Conservation (phyloP, 2,888 invertebrate genomes). For the Sisyra nigra region DNA sequence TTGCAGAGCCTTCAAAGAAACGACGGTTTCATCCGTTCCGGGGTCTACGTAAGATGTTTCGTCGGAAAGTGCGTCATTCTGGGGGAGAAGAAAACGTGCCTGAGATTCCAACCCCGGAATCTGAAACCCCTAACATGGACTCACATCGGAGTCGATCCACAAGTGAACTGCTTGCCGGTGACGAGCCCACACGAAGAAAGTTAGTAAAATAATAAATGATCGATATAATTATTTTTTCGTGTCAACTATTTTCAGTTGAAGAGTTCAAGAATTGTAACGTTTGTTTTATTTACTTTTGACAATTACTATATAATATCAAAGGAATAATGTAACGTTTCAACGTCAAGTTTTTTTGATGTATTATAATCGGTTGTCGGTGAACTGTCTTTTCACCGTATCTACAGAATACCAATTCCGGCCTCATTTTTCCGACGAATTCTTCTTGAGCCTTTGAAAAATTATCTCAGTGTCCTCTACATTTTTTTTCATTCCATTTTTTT, state of each 20-base stretch:
- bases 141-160: constrained; percentile 35
- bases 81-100: constrained; percentile 18
- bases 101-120: constrained; percentile 22
- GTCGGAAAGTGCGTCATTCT: constrained; percentile 24
- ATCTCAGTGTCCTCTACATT: too few relatives aligned
- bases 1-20: constrained; percentile 32
- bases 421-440: too few relatives aligned
- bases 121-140: constrained; percentile 19
- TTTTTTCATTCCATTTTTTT: too few relatives aligned
- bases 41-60: constrained; percentile 53
- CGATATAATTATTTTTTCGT: too few relatives aligned
- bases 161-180: constrained; percentile 45
- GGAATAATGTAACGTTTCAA: neutral
- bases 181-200: constrained; percentile 38
- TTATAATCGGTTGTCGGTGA: too few relatives aligned
- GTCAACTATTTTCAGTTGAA: too few relatives aligned
- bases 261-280: too few relatives aligned
- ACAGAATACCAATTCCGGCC: too few relatives aligned
- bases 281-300: too few relatives aligned
- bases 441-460: too few relatives aligned
- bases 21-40: constrained; percentile 46
- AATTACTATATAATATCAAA: neutral
- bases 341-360: neutral
- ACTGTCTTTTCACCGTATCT: too few relatives aligned
- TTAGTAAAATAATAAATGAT: constrained; percentile 19